Base-by-base conservation (phyloP, 2,113 vertebrate genomes). In the Passer domesticus region DNA sequence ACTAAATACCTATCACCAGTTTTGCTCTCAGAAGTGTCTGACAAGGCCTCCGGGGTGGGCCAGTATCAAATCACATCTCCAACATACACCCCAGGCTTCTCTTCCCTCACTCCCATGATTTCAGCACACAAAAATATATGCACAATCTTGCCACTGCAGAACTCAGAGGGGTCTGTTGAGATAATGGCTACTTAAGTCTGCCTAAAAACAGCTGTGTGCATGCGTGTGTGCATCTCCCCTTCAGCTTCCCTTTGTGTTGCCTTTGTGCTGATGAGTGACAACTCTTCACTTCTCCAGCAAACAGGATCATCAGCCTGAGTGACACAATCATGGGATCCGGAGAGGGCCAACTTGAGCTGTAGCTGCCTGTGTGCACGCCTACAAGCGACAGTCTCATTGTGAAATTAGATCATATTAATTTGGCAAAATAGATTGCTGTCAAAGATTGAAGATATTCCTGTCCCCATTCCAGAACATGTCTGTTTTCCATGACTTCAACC, bases 111-210 rank as follows among this genome's bases (percentile, higher is more conserved):
- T 62, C 11, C 22, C n/a, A 7, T 11, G 46, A n/a, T 55, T 91
- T 80, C 0, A 0, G 15, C 44, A n/a, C 0, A 1, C 56, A 43
- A 72, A 91, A 83, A 33, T 3, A 3, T 30, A 21, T 4, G 5
- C n/a, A 19, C 17, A 16, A 15, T 28, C 47, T 68, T 72, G 14
- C 14, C 1, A 5, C 35, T 63, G 31, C 62, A 60, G 23, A 49
- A 5, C 21, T 74, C 46, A 47, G 41, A 92, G 60, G 10, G 53
- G 14, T 41, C 41, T 41, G 19, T 33, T 52, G 64, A 47, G 35
- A 78, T 47, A 43, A 16, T 27, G 16, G 5, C 22, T 74, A 10
- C 30, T 31, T 43, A 14, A 46, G 25, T 43, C 27, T 73, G 10
- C 13, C 43, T 39, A 24, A 80, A 84, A 64, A 30, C 23, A 39